These are phyloP conservation scores for Melanotaenia boesemani DNA, from an alignment of 2,797 vertebrate species.

Conservation along the genomic window DNA sequence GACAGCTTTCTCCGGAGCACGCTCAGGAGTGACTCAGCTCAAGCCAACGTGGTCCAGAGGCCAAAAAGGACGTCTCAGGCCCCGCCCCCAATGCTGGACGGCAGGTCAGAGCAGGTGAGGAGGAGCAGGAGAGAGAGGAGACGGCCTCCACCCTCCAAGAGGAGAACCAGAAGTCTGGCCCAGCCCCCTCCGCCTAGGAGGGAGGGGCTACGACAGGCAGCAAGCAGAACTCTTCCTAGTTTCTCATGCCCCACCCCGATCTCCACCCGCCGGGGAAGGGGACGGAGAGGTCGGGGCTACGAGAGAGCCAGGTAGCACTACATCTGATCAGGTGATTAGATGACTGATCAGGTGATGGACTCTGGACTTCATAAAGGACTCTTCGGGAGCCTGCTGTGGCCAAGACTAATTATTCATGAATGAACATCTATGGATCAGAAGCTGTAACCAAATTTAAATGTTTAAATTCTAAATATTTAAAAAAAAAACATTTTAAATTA, in stretches of 20 bases:
- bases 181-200: conserved; percentile 46
- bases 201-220: conserved; percentile 49
- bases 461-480: no score
- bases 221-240: conserved; percentile 42
- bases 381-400: not conserved
- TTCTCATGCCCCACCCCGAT: conserved; percentile 23
- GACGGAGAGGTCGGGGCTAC: conserved; percentile 33
- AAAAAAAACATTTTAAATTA: no score
- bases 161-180: conserved; percentile 29
- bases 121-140: conserved; percentile 17
- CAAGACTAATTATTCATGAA: not conserved
- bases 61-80: conserved; percentile 3
- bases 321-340: not conserved
- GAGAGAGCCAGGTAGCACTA: conserved; percentile 35
- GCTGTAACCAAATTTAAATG: no score
- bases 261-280: conserved; percentile 21
- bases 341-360: no score
- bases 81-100: not conserved
- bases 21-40: conserved; percentile 50
- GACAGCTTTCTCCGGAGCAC: conserved; percentile 49
- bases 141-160: conserved; percentile 10
- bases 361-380: not conserved
- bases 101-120: conserved; percentile 31
- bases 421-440: no score
- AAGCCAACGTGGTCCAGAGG: conserved; percentile 28